These are phyloP conservation scores for Chondrilla cf. caribensis DNA, from an alignment of 37 sponge, comb jelly and placozoan species.

Conservation along the genomic window DNA sequence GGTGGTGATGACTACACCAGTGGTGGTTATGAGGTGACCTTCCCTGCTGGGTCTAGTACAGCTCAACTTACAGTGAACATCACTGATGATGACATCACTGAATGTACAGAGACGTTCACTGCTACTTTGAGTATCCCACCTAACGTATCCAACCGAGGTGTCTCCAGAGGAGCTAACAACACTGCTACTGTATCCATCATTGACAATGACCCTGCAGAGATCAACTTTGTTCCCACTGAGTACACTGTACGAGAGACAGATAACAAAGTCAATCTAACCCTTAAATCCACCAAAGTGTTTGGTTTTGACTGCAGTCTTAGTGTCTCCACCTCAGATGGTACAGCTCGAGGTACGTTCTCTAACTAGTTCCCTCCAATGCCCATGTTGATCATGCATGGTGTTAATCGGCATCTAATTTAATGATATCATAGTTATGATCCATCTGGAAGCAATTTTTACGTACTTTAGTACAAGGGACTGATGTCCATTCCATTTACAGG, in stretches of 20 bases:
- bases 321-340: background rate
- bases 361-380: too few species aligned
- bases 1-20: background rate
- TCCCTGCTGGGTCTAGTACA: constrained; percentile 15
- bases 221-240: constrained; percentile 2
- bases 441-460: too few species aligned
- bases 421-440: too few species aligned
- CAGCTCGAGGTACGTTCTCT: constrained; percentile 14
- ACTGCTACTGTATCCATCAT: constrained; percentile 23
- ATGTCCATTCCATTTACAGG: too few species aligned
- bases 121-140: constrained; percentile 7
- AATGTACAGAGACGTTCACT: constrained; percentile 29
- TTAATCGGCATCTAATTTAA: too few species aligned
- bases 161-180: background rate
- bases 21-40: background rate
- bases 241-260: constrained; percentile 26
- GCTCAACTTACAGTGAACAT: background rate
- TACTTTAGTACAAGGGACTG: too few species aligned
- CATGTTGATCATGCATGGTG: too few species aligned
- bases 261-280: background rate
- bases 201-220: constrained; percentile 21
- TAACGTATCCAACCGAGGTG: background rate
- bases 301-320: background rate
- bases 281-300: background rate
- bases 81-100: background rate